Percentiles rank a stretch among this genome's conserved stretches.
Evolutionary conservation across 2,113 vertebrate species (phyloP).

Genomic region (Rafetus swinhoei): DNA sequence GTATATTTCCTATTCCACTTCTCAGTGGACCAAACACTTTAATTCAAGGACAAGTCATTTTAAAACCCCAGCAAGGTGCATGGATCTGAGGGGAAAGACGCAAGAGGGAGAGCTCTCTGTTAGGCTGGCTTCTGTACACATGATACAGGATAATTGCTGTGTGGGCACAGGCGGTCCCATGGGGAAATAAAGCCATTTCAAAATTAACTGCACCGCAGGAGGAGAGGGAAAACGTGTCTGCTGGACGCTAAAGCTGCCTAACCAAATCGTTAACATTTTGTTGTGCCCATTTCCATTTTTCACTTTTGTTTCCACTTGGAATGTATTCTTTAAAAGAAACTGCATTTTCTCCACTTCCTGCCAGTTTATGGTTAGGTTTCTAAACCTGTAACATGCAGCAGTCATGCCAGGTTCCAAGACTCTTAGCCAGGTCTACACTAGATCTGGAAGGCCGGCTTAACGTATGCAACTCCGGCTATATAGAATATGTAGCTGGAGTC

Average conservation of each 20-base stretch:
- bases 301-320: not conserved
- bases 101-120: not conserved
- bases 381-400: not conserved
- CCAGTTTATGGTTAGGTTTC: not conserved
- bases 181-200: not conserved
- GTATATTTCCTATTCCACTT: not conserved
- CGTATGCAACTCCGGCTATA: no score
- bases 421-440: no score
- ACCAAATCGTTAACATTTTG: slow-evolving; percentile 5
- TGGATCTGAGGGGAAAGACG: not conserved
- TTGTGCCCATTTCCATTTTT: slow-evolving; percentile 1
- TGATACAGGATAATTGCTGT: not conserved
- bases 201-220: not conserved
- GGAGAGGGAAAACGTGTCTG: not conserved
- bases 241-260: not conserved
- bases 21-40: not conserved
- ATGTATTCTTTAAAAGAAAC: not conserved
- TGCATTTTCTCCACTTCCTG: not conserved
- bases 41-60: not conserved
- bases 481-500: no score
- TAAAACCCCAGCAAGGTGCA: not conserved
- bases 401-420: not conserved
- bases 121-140: not conserved
- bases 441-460: no score
- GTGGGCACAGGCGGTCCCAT: not conserved